A percentile compares a stretch with the other conserved stretches of the same genome.
Conservation (phyloP, 2,113 vertebrate species). For the Rhynchopsitta pachyrhyncha region DNA sequence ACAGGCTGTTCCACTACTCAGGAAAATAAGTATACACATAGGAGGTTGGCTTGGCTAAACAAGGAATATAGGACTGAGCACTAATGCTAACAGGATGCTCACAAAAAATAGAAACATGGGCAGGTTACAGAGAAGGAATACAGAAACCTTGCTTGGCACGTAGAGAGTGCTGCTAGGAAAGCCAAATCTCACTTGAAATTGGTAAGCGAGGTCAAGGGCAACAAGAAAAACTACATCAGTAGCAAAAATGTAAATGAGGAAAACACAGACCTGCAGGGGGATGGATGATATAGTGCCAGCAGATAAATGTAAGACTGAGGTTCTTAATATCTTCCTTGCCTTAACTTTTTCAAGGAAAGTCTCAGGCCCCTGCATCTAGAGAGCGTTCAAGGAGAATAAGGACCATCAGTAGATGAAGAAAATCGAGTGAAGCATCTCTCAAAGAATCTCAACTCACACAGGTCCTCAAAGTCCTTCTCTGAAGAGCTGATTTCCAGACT, state of each 20-base stretch:
- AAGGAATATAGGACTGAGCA: neutral
- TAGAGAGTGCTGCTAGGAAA: neutral
- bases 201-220: neutral
- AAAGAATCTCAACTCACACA: neutral
- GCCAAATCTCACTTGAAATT: neutral
- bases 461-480: neutral
- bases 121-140: neutral
- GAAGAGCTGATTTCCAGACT: neutral
- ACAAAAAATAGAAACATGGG: neutral
- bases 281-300: neutral
- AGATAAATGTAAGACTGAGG: neutral
- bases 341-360: neutral
- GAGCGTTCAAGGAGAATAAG: neutral
- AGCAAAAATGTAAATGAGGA: neutral
- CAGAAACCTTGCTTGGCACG: neutral
- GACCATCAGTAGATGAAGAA: neutral
- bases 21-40: neutral
- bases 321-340: neutral
- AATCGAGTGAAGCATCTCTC: neutral
- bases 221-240: neutral
- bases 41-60: neutral
- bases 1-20: neutral
- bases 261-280: neutral
- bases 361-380: neutral
- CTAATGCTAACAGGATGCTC: neutral